These are phyloP conservation scores for Neocloeon triangulifer DNA, from an alignment of 1,140 invertebrate genomes.

Conservation along the genomic window DNA sequence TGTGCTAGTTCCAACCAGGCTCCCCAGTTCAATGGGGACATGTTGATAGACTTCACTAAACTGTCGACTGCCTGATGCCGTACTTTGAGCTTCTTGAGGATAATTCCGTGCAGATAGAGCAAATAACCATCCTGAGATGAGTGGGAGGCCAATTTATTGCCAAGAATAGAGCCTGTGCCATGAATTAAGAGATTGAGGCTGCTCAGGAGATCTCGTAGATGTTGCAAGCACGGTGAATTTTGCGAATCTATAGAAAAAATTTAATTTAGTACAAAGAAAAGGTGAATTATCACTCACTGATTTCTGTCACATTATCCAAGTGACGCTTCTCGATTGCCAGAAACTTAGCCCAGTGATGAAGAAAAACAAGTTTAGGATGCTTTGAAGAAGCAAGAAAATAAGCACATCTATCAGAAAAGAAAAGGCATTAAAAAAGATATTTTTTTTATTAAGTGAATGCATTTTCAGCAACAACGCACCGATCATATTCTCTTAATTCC, in stretches of 20 bases:
- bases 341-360: constrained; percentile 68
- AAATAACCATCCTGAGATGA: constrained; percentile 64
- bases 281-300: constrained; percentile 30
- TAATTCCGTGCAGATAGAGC: constrained; percentile 77
- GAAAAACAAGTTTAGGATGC: constrained; percentile 42
- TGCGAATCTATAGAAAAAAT: constrained; percentile 2
- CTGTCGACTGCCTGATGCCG: constrained; percentile 46
- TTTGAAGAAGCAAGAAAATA: constrained; percentile 52
- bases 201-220: constrained; percentile 39
- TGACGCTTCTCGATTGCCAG: constrained; percentile 74
- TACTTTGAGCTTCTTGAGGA: constrained; percentile 71
- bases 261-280: constrained; percentile 4
- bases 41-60: constrained; percentile 50
- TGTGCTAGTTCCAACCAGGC: constrained; percentile 82
- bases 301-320: constrained; percentile 59
- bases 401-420: constrained; percentile 46
- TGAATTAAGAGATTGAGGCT: constrained; percentile 28
- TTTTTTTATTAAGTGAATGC: constrained; percentile 4
- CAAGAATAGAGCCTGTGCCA: constrained; percentile 29
- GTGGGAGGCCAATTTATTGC: constrained; percentile 29
- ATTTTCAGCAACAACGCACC: constrained; percentile 10
- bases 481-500: constrained; percentile 77
- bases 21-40: constrained; percentile 71
- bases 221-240: constrained; percentile 8
- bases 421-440: not conserved